Base-by-base conservation (phyloP, 2,113 vertebrate species). In the Sarotherodon lohbergeri region DNA sequence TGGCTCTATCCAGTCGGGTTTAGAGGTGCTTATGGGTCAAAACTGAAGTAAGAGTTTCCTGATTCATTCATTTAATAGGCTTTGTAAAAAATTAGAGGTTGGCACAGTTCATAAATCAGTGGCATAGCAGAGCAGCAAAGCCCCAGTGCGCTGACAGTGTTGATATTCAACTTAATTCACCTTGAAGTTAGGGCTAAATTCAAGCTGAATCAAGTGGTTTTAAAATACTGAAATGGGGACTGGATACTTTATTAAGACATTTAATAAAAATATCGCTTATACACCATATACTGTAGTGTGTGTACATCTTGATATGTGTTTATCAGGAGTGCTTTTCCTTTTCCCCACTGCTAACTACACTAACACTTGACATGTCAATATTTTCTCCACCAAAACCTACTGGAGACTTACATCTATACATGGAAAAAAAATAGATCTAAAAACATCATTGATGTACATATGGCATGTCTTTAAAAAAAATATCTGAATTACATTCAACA, bases 401-500 rank as follows among this genome's bases (percentile, higher is more conserved):
- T 9, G 91, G 87, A 95, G 94, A 94, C 85, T 92, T 92, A 95
- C 90, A 93, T 93, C 93, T 95, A 95, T 94, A 95, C 93, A 93
- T 91, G 83, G 93, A 84, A 89, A 78, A 68, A 93, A 95, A 94
- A 96, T 93, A 93, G 84, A 93, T 93, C 90, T 95, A 96, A 93
- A 95, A 95, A 95, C 91, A 93, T 93, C 89, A 91, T 88, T 2
- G 84, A 95, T 94, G 91, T 91, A 95, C 91, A 93, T 92, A 95
- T 94, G 93, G 87, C 93, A 95, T 94, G 90, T 95, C 86, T 92
- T 94, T 90, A 54, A 92, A 96, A 91, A 96, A 95, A 95, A 95
- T 92, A 96, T 95, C 95, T 95, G 91, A 96, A 97, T 97, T 98
- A 98, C 98, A 98, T 98, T 98, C 98, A 96, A 96, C 94, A 95